Conservation (phyloP, 2,888 invertebrate species). For the Scotopteryx bipunctaria region DNA sequence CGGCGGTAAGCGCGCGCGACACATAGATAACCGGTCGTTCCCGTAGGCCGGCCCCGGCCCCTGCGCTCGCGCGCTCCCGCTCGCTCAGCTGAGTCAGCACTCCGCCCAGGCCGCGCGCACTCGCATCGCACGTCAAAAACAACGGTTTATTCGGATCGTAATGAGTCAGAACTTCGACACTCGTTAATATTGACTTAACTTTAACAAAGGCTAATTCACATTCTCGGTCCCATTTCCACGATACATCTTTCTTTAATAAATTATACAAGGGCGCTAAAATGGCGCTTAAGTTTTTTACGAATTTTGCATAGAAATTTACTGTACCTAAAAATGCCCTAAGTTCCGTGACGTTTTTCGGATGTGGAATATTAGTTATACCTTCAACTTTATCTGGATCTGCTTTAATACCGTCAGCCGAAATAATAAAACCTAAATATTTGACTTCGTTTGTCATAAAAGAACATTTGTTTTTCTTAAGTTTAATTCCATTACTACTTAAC, state of each 20-base stretch:
- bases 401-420: conserved; percentile 17
- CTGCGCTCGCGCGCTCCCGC: conserved; percentile 10
- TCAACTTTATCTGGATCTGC: conserved; percentile 17
- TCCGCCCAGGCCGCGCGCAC: conserved; percentile 27
- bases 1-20: conserved; percentile 34
- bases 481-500: conserved; percentile 10
- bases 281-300: conserved; percentile 23
- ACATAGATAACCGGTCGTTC: conserved; percentile 35
- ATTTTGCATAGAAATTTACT: conserved; percentile 30
- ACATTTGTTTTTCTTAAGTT: conserved; percentile 19
- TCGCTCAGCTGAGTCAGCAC: conserved; percentile 35
- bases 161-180: conserved; percentile 29
- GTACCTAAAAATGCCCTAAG: conserved; percentile 25
- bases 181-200: conserved; percentile 27
- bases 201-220: conserved; percentile 20
- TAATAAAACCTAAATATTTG: conserved; percentile 21
- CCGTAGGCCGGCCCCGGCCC: conserved; percentile 37
- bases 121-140: conserved; percentile 38
- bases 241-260: conserved; percentile 13
- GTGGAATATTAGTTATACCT: not conserved
- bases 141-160: conserved; percentile 30
- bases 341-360: conserved; percentile 15
- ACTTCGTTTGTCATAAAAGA: conserved; percentile 15
- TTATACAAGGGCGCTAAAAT: conserved; percentile 20
- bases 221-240: conserved; percentile 21